phyloP scores from a whole-genome alignment of 2,797 vertebrate genomes.

The Coendou prehensilis region DNA sequence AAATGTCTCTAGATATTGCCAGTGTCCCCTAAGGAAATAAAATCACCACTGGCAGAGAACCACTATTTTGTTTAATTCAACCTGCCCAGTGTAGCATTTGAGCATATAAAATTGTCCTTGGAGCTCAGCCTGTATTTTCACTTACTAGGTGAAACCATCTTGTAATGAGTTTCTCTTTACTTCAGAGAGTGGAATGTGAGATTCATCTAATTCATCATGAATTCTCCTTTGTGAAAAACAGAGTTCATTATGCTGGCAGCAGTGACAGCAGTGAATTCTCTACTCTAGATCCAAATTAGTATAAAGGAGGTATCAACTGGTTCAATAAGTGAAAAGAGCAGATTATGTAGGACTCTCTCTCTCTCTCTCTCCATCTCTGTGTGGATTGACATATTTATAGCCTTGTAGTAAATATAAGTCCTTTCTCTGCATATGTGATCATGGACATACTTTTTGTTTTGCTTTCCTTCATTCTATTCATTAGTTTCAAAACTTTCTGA shows the following conservation, averaged over 20 bases:
- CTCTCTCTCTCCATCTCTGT: neutral
- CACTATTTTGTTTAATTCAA: neutral
- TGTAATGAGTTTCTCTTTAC: constrained; percentile 49
- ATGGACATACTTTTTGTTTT: neutral
- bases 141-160: neutral
- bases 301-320: neutral
- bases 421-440: constrained; percentile 7
- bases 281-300: constrained; percentile 30
- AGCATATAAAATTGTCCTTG: constrained; percentile 6
- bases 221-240: constrained; percentile 47
- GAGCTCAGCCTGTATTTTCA: neutral
- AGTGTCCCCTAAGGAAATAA: neutral
- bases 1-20: neutral
- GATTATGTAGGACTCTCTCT: neutral
- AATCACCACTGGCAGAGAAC: neutral
- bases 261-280: constrained; percentile 24
- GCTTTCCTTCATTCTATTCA: constrained; percentile 28
- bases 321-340: constrained; percentile 35
- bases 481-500: constrained; percentile 31
- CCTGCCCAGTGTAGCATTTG: neutral
- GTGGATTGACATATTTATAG: neutral
- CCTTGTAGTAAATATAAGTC: constrained; percentile 2
- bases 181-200: constrained; percentile 7
- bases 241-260: constrained; percentile 52
- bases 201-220: constrained; percentile 39